Evolutionary conservation across 2,888 invertebrate genomes (phyloP).

Genomic region (Anarsia innoxiella): DNA sequence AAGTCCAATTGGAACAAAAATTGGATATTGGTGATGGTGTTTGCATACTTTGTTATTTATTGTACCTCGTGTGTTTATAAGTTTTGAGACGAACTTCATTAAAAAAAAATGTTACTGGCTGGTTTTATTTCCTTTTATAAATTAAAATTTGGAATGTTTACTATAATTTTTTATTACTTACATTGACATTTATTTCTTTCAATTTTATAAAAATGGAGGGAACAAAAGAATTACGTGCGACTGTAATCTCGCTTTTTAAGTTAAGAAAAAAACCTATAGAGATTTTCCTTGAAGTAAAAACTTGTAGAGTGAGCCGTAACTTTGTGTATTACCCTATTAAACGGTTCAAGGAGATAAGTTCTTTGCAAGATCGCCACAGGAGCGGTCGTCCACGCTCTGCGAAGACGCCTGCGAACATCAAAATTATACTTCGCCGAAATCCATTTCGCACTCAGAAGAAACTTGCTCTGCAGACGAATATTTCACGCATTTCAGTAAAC

Average conservation of each 20-base stretch:
- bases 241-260: background rate
- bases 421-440: slow-evolving; percentile 5
- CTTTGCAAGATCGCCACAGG: slow-evolving; percentile 1
- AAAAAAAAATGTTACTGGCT: background rate
- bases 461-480: slow-evolving; percentile 8
- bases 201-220: background rate
- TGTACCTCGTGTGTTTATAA: slow-evolving; percentile 1
- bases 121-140: background rate
- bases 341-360: slow-evolving; percentile 1
- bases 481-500: slow-evolving; percentile 8
- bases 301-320: slow-evolving; percentile 2
- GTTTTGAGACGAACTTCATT: background rate
- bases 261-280: slow-evolving; percentile 2
- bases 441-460: slow-evolving; percentile 7
- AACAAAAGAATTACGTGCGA: background rate
- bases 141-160: background rate
- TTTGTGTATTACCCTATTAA: slow-evolving; percentile 6
- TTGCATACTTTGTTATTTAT: too few species aligned
- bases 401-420: slow-evolving; percentile 1
- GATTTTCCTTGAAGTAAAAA: slow-evolving; percentile 4
- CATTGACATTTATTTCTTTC: background rate
- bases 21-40: too few species aligned
- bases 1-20: too few species aligned
- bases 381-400: slow-evolving; percentile 4
- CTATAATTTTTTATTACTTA: background rate